Evolutionary conservation across 1,140 invertebrate species (phyloP).

Genomic region (Trachymyrmex septentrionalis): DNA sequence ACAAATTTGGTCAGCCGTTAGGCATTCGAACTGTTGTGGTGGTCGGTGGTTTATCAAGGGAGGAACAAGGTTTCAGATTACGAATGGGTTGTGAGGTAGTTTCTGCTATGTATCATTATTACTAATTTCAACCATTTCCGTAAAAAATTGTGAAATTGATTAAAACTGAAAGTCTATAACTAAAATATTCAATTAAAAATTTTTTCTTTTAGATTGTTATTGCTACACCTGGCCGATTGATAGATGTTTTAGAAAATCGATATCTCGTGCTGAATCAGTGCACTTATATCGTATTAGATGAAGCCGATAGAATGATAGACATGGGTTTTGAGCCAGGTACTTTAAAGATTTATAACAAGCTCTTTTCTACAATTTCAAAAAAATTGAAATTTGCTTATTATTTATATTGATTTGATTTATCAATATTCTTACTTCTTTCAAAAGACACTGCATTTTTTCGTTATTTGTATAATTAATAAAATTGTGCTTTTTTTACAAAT

Average conservation of each 20-base stretch:
- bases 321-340: slow-evolving; percentile 98
- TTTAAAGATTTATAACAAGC: slow-evolving; percentile 25
- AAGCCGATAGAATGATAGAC: slow-evolving; percentile 99
- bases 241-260: slow-evolving; percentile 99
- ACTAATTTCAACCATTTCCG: not conserved
- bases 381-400: not conserved
- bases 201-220: slow-evolving; percentile 95
- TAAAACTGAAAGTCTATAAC: not conserved
- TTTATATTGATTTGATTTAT: not conserved
- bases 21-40: slow-evolving; percentile 99
- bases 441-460: not conserved
- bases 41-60: slow-evolving; percentile 98
- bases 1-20: slow-evolving; percentile 98
- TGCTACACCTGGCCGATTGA: slow-evolving; percentile 99
- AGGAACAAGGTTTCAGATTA: slow-evolving; percentile 99
- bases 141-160: slow-evolving; percentile 1
- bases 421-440: not conserved
- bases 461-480: not conserved
- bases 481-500: not conserved
- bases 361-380: not conserved
- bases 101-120: not conserved
- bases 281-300: slow-evolving; percentile 96
- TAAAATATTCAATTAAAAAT: not conserved
- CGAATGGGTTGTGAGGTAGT: slow-evolving; percentile 97
- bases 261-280: slow-evolving; percentile 99